Base-by-base conservation (phyloP, 2,888 invertebrate genomes). In the Diarsia mendica region DNA sequence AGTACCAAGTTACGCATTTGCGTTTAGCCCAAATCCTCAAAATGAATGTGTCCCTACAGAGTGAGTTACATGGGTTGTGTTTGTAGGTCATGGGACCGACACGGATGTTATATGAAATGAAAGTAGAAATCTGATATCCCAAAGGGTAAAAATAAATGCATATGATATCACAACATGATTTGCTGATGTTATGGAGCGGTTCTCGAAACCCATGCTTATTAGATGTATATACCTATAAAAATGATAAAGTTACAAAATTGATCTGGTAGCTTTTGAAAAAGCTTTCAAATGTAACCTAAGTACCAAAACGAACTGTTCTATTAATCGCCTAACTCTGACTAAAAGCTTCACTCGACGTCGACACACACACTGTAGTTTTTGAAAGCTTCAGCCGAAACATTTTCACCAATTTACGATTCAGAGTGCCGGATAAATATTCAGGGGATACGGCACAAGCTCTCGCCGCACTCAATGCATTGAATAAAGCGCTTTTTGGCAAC, bases 351-450 rank as follows among this genome's bases (percentile, higher is more conserved):
- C 23, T 58, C 28, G 8, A 58, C 28, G 15, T 58, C 28, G 8
- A 58, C 28, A 28, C 15, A 18, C 13, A 55, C 15, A 28, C 28
- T 28, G 58, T 58, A 58, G 58, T 72, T 39, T 72, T 66, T 11
- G 28, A 55, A 49, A 60, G n/a, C 49, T n/a, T 23, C 44, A 11
- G 13, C 10, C 1, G 5, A 2, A 46, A 15, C 11, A 51, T 61
- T 63, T 28, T 48, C 23, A 70, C 33, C 20, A 39, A 63, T 75
- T 58, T 23, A 69, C 44, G 48, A 82, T 60, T 67, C 49, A 28
- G 53, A 83, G 64, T 61, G 66, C 15, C 18, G 39, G 39, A 75
- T 79, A 69, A 82, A 83, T 83, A 79, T 75, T 83, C 63, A 79
- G 46, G 46, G 44, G 44, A 67, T 68, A 39, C 65, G 70, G 77